Percentiles rank a stretch among this genome's conserved stretches.
These are phyloP conservation scores for Podilymbus podiceps DNA, from an alignment of 2,113 vertebrate species.

Conservation along the genomic window DNA sequence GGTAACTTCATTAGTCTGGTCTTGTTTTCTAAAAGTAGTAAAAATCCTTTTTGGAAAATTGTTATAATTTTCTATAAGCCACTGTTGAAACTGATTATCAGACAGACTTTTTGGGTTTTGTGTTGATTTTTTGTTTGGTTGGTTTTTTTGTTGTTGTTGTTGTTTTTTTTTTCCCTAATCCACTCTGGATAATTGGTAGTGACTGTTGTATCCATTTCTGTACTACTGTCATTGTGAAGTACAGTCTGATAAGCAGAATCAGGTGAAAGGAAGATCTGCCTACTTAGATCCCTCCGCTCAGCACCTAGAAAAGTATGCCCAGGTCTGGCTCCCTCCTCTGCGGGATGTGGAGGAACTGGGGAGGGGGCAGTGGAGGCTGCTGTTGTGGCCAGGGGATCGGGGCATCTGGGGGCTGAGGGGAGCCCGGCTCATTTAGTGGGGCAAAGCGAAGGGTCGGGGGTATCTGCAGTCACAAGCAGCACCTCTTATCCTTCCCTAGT, in stretches of 20 bases:
- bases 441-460: not conserved
- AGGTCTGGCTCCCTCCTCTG: not conserved
- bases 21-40: not conserved
- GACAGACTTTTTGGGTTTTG: not conserved
- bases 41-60: not conserved
- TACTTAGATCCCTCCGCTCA: not conserved
- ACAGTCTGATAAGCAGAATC: not conserved
- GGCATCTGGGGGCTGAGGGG: not conserved
- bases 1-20: not conserved
- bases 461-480: not conserved
- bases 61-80: rapidly evolving
- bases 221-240: not conserved
- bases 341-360: not conserved
- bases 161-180: not conserved
- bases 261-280: not conserved
- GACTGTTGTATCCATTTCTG: not conserved
- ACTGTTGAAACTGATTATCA: not conserved
- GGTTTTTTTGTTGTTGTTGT: too few relatives aligned
- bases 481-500: not conserved
- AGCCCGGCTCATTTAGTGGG: not conserved
- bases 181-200: not conserved
- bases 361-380: not conserved
- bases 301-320: not conserved
- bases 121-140: too few relatives aligned
- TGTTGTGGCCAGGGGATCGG: rapidly evolving